phyloP scores from a whole-genome alignment of 2,113 vertebrate species.

The Lethenteron camtschaticum region DNA sequence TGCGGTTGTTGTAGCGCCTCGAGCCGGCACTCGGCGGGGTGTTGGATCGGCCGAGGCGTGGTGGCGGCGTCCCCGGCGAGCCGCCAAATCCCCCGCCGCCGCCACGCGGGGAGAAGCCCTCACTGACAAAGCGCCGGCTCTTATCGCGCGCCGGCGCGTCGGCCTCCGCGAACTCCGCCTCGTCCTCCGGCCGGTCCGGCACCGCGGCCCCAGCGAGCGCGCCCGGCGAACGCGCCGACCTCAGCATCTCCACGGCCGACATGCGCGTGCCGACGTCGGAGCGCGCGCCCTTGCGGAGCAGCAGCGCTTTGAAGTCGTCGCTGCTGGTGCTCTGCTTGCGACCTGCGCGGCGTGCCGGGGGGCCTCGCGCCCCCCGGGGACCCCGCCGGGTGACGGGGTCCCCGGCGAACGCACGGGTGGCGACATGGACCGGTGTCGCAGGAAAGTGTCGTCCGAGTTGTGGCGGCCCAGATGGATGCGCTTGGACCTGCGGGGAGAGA shows the following conservation, averaged over 20 bases:
- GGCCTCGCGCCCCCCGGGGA: not conserved
- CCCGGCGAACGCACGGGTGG: constrained; percentile 57
- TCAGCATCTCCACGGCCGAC: constrained; percentile 82
- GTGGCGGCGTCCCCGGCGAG: no score
- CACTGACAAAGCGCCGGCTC: constrained; percentile 2
- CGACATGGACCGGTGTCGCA: constrained; percentile 36
- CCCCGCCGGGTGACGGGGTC: constrained; percentile 20
- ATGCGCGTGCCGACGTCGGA: constrained; percentile 64
- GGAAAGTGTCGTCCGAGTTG: constrained; percentile 68
- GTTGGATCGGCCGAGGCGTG: constrained; percentile 47
- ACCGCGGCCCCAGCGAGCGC: not conserved
- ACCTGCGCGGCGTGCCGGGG: not conserved
- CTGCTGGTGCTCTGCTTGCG: constrained; percentile 84
- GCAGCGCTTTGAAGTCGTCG: constrained; percentile 91
- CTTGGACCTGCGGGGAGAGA: constrained; percentile 47
- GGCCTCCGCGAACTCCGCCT: no score
- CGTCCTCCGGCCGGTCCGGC: no score
- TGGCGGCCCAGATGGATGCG: constrained; percentile 76
- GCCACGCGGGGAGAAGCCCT: not conserved
- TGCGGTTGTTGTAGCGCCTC: constrained; percentile 71
- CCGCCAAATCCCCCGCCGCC: not conserved
- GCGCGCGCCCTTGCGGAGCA: constrained; percentile 78
- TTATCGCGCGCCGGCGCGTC: not conserved
- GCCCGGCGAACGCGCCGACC: constrained; percentile 12
- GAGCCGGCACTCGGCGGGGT: constrained; percentile 65